Conservation (phyloP, 2,113 vertebrate genomes). For the Vicugna pacos region DNA sequence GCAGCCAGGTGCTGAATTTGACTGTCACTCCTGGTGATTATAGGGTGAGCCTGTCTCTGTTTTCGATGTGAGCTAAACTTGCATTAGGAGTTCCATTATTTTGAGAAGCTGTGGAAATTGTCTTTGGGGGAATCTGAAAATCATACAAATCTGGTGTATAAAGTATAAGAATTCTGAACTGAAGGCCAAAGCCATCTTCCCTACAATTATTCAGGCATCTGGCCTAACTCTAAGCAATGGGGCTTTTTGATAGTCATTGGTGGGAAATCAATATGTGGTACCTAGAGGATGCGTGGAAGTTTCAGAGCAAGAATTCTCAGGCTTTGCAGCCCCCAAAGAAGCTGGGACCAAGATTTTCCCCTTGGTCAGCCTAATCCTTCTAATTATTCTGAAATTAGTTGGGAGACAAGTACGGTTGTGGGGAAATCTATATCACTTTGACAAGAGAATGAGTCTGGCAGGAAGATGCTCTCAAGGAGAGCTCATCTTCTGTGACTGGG, state of each 20-base stretch:
- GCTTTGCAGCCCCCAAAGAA: not conserved
- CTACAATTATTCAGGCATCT: not conserved
- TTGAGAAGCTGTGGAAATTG: slow-evolving; percentile 8
- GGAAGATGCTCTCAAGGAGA: not conserved
- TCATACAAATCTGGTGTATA: not conserved
- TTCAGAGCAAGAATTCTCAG: slow-evolving; percentile 32
- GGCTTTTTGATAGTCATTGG: not conserved
- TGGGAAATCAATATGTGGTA: not conserved
- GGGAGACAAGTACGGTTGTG: not conserved
- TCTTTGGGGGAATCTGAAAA: not conserved
- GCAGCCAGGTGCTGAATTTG: slow-evolving; percentile 45
- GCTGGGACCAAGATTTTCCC: not conserved
- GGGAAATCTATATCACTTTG: not conserved
- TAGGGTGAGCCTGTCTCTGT: slow-evolving; percentile 14
- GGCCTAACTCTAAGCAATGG: not conserved
- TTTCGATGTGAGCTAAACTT: not conserved
- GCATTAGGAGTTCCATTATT: not conserved
- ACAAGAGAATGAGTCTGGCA: not conserved
- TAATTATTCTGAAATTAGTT: not conserved
- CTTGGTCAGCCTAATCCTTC: not conserved
- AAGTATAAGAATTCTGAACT: not conserved
- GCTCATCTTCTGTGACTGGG: not conserved
- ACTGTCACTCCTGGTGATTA: slow-evolving; percentile 15
- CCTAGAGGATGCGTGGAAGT: not conserved
- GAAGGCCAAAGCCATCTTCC: not conserved